Conservation (phyloP, 2,797 vertebrate genomes). For the Phoxinus dragarum region DNA sequence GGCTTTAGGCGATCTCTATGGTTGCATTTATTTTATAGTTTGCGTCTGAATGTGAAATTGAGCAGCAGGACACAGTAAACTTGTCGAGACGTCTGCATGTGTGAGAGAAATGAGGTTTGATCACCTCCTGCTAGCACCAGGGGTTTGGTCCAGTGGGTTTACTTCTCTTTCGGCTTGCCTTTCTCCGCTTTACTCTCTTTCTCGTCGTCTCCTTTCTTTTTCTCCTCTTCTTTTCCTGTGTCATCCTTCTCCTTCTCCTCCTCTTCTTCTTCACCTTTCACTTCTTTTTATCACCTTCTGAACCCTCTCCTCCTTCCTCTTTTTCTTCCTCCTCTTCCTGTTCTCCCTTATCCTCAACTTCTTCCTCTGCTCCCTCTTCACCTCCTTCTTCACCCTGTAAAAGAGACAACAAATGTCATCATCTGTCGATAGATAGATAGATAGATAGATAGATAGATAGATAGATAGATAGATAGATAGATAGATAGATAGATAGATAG, state of each 20-base stretch:
- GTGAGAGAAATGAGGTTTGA: constrained; percentile 7
- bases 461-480: too few species aligned
- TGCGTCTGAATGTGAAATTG: background rate
- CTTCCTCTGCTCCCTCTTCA: constrained; percentile 45
- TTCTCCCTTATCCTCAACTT: constrained; percentile 48
- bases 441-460: background rate
- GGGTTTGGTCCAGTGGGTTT: background rate
- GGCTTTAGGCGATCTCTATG: background rate
- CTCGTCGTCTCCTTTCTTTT: constrained; percentile 52
- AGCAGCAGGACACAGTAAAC: constrained; percentile 19
- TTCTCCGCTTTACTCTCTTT: constrained; percentile 33
- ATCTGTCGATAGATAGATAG: too few species aligned
- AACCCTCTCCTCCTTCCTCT: constrained; percentile 62
- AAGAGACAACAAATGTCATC: background rate
- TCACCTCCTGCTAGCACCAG: constrained; percentile 42
- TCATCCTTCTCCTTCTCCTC: constrained; percentile 63
- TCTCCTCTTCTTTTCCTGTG: constrained; percentile 51
- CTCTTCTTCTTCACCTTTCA: constrained; percentile 57
- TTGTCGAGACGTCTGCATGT: background rate
- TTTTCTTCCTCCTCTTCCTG: constrained; percentile 71
- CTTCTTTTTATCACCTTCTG: constrained; percentile 34
- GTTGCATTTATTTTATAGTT: background rate
- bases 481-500: too few species aligned
- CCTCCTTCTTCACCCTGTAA: constrained; percentile 49
- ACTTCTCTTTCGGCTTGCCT: constrained; percentile 40